Percentiles rank a stretch among this genome's conserved stretches.
Conservation (phyloP, 2,888 invertebrate genomes). For the Seira musarum region DNA sequence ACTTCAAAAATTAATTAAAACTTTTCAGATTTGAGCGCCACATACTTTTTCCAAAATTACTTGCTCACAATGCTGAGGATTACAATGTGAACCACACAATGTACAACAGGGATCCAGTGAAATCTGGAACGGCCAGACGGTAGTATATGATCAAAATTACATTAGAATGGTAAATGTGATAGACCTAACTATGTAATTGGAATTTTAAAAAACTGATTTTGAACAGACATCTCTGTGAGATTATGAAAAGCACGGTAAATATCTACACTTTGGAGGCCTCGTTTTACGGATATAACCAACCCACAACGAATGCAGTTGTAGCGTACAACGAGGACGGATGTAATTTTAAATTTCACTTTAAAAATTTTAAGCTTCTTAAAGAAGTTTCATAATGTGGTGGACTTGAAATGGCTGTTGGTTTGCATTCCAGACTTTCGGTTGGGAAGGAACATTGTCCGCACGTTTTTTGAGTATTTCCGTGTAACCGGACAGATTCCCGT, state of each 20-base stretch:
- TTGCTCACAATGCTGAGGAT: conserved; percentile 90
- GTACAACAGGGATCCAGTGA: conserved; percentile 91
- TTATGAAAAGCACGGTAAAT: conserved; percentile 84
- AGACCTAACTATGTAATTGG: too few relatives aligned
- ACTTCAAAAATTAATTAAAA: not conserved
- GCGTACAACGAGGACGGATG: conserved; percentile 96
- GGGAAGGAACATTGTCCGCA: conserved; percentile 83
- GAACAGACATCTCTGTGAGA: conserved; percentile 78
- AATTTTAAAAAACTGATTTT: too few relatives aligned
- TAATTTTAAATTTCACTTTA: conserved; percentile 74
- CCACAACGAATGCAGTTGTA: conserved; percentile 79
- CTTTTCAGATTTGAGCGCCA: conserved; percentile 89
- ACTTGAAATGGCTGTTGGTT: not conserved
- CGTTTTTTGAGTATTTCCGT: conserved; percentile 87
- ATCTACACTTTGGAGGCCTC: conserved; percentile 94
- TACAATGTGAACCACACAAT: conserved; percentile 89
- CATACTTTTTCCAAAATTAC: conserved; percentile 93
- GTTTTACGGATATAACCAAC: conserved; percentile 87
- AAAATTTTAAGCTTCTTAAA: not conserved
- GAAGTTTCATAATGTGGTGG: not conserved
- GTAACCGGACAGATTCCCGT: conserved; percentile 80
- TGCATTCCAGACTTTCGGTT: conserved; percentile 80
- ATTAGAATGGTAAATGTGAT: too few relatives aligned
- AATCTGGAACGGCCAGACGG: conserved; percentile 90
- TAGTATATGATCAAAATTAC: too few relatives aligned